Base-by-base conservation (phyloP, 2,113 vertebrate species). In the Hemicordylus capensis region DNA sequence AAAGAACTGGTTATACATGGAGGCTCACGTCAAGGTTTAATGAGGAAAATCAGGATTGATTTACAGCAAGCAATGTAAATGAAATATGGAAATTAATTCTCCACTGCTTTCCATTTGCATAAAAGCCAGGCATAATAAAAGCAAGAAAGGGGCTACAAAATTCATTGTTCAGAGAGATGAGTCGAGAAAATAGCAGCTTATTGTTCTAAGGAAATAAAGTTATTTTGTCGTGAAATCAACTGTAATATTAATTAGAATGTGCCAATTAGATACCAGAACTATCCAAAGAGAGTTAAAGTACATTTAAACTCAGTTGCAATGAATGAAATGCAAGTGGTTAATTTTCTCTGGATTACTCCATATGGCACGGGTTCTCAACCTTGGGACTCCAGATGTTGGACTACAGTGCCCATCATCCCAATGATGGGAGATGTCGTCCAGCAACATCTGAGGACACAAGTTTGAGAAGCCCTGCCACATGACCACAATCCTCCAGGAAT, bases 101-200 rank as follows among this genome's bases (percentile, higher is more conserved):
- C 86, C 88, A 84, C 44, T 34, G 11, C 14, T 83, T 73, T 9
- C 1, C 76, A 72, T 28, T 88, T 88, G 76, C 1, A 1, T 74
- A 86, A 90, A 39, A 91, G 87, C 44, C 37, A 89, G 83, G 81
- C 37, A 4, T 86, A 85, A 85, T 85, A 81, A 85, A 48, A 20
- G 85, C 4, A 77, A 37, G 48, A 6, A 82, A 85, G 81, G 5
- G 7, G 4, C 42, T 39, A 63, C 42, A 37, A 85, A 42, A 76
- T 85, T 80, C 4, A 20, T 82, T 80, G 81, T 90, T 17, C 54
- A 80, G n/a, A 73, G n/a, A 24, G 37, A 85, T 86, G 89, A 89
- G 59, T 63, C 42, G 58, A 28, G 58, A 15, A 46, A 80, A 80
- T 85, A 58, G 58, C 48, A 48, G 24, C 42, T 14, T 46, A 61